A percentile compares a stretch with the other conserved stretches of the same genome.
These are phyloP conservation scores for Lysandra bellargus DNA, from an alignment of 2,888 invertebrate genomes.

Conservation along the genomic window DNA sequence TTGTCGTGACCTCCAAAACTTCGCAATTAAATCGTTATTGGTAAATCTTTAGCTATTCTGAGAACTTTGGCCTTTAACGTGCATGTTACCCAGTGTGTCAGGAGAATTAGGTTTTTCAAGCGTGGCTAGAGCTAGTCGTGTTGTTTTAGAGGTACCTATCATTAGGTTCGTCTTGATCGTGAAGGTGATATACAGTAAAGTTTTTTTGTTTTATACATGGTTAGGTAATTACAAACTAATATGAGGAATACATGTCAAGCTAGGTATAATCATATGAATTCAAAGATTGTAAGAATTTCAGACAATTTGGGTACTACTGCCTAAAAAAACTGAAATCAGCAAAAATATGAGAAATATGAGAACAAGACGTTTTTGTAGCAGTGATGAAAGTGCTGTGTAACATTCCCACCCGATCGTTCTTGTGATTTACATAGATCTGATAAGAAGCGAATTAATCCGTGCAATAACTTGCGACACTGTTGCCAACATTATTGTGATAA, in stretches of 20 bases:
- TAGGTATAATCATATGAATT: background rate
- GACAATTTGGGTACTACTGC: background rate
- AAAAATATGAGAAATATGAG: conserved; percentile 2
- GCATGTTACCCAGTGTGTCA: background rate
- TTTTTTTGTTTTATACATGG: too few relatives aligned
- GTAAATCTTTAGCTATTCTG: background rate
- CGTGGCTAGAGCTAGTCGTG: background rate
- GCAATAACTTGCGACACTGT: background rate
- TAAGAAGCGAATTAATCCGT: conserved; percentile 5
- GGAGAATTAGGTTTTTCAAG: background rate
- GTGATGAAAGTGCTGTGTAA: background rate
- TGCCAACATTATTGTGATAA: background rate
- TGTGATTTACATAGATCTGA: conserved; percentile 10
- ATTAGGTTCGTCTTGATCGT: too few relatives aligned
- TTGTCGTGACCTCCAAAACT: background rate
- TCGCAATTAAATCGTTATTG: conserved; percentile 2
- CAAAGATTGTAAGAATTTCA: too few relatives aligned
- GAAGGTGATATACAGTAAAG: too few relatives aligned
- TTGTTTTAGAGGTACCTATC: too few relatives aligned
- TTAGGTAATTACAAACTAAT: too few relatives aligned
- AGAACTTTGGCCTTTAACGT: conserved; percentile 1
- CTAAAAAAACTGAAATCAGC: background rate
- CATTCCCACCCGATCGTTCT: conserved; percentile 10
- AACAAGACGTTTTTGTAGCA: background rate
- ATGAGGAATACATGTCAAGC: background rate